Conservation (phyloP, 2,113 vertebrate species). For the Trogon surrucura region DNA sequence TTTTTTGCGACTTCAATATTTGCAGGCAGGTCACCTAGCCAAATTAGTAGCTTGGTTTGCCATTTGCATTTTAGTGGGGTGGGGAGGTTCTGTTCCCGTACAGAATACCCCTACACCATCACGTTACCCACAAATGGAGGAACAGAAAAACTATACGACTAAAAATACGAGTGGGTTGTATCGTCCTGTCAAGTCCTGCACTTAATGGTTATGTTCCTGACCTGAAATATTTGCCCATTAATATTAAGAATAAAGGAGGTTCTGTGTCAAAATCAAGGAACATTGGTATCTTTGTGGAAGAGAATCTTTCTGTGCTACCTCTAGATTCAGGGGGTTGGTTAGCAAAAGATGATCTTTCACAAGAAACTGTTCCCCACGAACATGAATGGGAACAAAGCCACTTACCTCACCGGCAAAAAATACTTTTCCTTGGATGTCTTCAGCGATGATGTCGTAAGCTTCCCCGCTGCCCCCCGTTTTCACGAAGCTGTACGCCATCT, state of each 20-base stretch:
- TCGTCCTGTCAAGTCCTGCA: background rate
- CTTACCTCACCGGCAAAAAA: slow-evolving; percentile 96
- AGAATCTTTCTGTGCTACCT: background rate
- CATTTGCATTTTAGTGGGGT: background rate
- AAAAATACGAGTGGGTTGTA: background rate
- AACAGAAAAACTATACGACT: background rate
- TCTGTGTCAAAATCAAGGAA: background rate
- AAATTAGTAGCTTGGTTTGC: background rate
- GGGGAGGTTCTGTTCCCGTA: background rate
- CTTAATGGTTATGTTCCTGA: background rate
- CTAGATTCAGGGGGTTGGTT: background rate
- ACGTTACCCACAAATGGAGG: background rate
- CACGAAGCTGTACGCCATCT: slow-evolving; percentile 98
- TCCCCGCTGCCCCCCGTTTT: slow-evolving; percentile 95
- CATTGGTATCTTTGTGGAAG: background rate
- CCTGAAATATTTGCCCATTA: background rate
- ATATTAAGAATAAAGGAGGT: background rate
- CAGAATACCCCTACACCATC: background rate
- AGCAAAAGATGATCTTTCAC: rapidly evolving
- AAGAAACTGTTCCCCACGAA: background rate
- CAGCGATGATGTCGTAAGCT: slow-evolving; percentile 93
- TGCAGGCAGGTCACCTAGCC: background rate
- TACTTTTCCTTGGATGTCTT: slow-evolving; percentile 92
- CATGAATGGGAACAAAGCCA: background rate
- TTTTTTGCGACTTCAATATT: background rate